phyloP scores from a whole-genome alignment of 1,140 invertebrate species.

The Drosophila watanabei region DNA sequence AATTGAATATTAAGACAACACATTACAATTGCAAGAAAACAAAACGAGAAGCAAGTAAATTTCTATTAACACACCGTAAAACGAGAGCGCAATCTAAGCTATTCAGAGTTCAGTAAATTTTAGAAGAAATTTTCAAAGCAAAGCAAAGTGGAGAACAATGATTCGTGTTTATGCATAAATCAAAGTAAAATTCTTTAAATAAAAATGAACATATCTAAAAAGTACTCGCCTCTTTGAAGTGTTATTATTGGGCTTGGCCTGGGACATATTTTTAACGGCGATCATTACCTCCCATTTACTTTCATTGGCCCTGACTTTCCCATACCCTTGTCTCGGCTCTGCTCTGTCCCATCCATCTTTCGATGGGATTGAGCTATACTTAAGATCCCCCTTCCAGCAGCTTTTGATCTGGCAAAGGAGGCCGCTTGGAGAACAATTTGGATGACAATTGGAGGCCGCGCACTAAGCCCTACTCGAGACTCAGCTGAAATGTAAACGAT shows the following conservation, averaged over 20 bases:
- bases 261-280: background rate
- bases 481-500: conserved; percentile 46
- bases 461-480: conserved; percentile 8
- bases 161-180: conserved; percentile 80
- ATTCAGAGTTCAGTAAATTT: conserved; percentile 68
- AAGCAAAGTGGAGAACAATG: conserved; percentile 37
- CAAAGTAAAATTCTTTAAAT: conserved; percentile 81
- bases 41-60: conserved; percentile 39
- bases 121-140: conserved; percentile 70
- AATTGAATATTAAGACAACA: conserved; percentile 46
- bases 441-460: conserved; percentile 3
- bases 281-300: conserved; percentile 35
- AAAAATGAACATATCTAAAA: conserved; percentile 84
- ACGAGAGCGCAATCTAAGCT: conserved; percentile 60
- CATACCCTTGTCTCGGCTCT: conserved; percentile 17
- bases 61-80: conserved; percentile 61
- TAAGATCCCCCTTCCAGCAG: conserved; percentile 1
- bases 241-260: conserved; percentile 9
- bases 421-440: conserved; percentile 43
- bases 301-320: conserved; percentile 40
- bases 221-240: conserved; percentile 8
- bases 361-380: conserved; percentile 20
- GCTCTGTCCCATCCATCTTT: background rate
- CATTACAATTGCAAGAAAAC: conserved; percentile 44
- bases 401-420: conserved; percentile 51